Evolutionary conservation across 2,113 vertebrate species (phyloP).

Genomic region (Callipepla californica): DNA sequence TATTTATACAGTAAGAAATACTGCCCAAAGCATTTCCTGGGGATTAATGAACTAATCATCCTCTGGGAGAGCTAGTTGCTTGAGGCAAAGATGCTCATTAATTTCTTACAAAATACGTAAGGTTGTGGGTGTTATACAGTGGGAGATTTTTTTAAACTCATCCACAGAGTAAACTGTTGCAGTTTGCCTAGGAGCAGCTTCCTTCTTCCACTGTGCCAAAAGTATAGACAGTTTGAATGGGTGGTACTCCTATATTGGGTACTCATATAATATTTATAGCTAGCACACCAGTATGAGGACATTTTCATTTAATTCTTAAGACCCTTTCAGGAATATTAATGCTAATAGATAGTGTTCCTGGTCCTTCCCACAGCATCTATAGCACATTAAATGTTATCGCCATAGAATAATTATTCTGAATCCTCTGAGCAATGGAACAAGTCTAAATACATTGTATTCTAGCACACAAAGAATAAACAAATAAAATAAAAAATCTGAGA

Average conservation of each 20-base stretch:
- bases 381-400: neutral
- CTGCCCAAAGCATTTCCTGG: neutral
- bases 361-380: neutral
- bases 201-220: neutral
- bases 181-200: neutral
- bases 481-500: neutral
- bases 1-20: neutral
- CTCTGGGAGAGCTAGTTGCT: neutral
- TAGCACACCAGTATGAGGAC: neutral
- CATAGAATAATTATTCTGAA: neutral
- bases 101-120: neutral
- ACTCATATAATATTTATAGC: neutral
- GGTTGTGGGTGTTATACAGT: neutral
- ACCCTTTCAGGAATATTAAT: neutral
- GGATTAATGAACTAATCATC: neutral
- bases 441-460: neutral
- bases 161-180: neutral
- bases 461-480: neutral
- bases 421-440: neutral
- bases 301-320: conserved; percentile 1
- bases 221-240: neutral
- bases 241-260: neutral
- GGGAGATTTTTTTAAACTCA: neutral
- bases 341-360: neutral
- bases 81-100: neutral